Conservation (phyloP, 2,888 invertebrate species). For the Lithosia quadra region DNA sequence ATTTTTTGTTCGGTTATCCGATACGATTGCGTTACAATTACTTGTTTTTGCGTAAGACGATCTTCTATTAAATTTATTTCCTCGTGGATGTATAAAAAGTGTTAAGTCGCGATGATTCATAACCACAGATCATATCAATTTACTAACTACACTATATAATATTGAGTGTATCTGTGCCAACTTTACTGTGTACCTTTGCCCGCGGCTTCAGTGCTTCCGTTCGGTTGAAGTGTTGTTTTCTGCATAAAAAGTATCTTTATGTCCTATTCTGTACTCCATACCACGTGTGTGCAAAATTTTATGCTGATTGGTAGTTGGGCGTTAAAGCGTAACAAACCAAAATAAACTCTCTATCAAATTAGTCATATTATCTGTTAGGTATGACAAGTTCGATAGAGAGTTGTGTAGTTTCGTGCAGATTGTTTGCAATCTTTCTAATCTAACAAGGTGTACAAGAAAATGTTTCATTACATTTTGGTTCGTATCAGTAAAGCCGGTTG, state of each 20-base stretch:
- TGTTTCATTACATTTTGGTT: slow-evolving; percentile 60
- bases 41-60: slow-evolving; percentile 17
- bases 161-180: too few species aligned
- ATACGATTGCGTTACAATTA: slow-evolving; percentile 21
- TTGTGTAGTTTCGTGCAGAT: slow-evolving; percentile 4
- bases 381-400: slow-evolving; percentile 28
- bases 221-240: too few species aligned
- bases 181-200: neutral
- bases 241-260: neutral
- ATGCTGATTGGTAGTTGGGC: neutral
- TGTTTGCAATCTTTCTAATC: slow-evolving; percentile 50
- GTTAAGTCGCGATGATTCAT: slow-evolving; percentile 32
- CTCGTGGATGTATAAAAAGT: slow-evolving; percentile 29
- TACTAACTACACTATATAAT: slow-evolving; percentile 38
- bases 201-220: neutral
- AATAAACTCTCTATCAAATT: neutral
- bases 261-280: neutral
- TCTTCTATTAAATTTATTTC: slow-evolving; percentile 16
- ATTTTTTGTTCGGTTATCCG: slow-evolving; percentile 22
- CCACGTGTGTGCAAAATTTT: neutral
- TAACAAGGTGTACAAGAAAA: slow-evolving; percentile 57
- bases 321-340: neutral
- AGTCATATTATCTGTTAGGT: neutral
- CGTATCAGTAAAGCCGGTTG: slow-evolving; percentile 58
- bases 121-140: slow-evolving; percentile 46